phyloP scores from a whole-genome alignment of 1,140 invertebrate genomes.

The Zaprionus nigranus region DNA sequence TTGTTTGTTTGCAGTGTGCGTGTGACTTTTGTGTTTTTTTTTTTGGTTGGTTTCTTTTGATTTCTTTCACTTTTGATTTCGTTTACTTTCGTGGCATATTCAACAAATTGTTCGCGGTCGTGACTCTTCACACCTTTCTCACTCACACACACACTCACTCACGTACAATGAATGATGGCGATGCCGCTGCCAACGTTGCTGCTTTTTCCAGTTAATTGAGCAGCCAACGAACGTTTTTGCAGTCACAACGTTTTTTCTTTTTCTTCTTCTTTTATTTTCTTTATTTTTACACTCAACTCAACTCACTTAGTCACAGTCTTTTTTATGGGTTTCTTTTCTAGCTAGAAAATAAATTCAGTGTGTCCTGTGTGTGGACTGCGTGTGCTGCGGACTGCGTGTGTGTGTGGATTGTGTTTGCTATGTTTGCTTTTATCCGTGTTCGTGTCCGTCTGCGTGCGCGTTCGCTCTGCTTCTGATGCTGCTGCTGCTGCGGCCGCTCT shows the following conservation, averaged over 20 bases:
- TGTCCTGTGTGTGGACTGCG: conserved; percentile 19
- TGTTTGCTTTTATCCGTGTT: conserved; percentile 67
- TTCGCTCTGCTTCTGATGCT: conserved; percentile 73
- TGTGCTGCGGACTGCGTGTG: conserved; percentile 5
- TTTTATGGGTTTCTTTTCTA: conserved; percentile 11
- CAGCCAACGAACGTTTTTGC: conserved; percentile 48
- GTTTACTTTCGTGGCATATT: conserved; percentile 62
- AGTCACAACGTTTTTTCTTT: conserved; percentile 35
- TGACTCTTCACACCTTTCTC: conserved; percentile 53
- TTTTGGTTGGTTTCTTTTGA: not conserved
- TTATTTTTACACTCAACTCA: conserved; percentile 17
- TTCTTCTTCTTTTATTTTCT: conserved; percentile 26
- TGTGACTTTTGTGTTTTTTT: conserved; percentile 3
- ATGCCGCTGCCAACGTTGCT: conserved; percentile 38
- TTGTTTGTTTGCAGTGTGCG: conserved; percentile 9
- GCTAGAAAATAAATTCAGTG: conserved; percentile 9
- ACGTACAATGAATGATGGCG: conserved; percentile 17
- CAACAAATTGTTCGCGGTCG: conserved; percentile 79
- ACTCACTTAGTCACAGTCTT: conserved; percentile 24
- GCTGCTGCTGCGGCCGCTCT: conserved; percentile 37
- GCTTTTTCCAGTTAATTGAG: conserved; percentile 74
- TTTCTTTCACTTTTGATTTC: conserved; percentile 62
- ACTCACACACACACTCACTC: conserved; percentile 24
- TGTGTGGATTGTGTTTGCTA: not conserved
- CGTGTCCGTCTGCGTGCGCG: conserved; percentile 78